These are phyloP conservation scores for Micromesistius poutassou DNA, from an alignment of 2,797 vertebrate genomes.

Conservation along the genomic window DNA sequence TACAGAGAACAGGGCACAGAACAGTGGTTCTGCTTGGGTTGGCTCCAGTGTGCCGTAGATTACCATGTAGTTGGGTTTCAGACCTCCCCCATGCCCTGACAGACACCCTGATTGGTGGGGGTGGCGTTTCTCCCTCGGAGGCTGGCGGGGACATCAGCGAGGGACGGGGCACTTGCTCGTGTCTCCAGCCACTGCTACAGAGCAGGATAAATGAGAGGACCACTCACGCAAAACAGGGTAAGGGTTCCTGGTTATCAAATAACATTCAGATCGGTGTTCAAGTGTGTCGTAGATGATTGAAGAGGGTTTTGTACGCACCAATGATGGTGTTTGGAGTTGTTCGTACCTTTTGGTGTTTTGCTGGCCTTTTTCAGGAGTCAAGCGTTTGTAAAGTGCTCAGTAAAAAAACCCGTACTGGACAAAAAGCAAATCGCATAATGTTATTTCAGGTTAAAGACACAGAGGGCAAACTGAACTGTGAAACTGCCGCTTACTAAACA, in stretches of 20 bases:
- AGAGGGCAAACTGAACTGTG: neutral
- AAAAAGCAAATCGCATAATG: neutral
- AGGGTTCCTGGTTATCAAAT: constrained; percentile 36
- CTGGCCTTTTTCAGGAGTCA: neutral
- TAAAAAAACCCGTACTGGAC: neutral
- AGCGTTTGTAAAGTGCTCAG: neutral
- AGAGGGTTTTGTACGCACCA: neutral
- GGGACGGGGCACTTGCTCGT: constrained; percentile 49
- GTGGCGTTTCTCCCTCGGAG: constrained; percentile 44
- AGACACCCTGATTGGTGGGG: constrained; percentile 58
- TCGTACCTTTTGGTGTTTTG: neutral
- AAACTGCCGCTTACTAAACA: constrained; percentile 1
- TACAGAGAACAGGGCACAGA: constrained; percentile 70
- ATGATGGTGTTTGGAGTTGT: neutral
- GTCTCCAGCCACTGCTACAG: constrained; percentile 45
- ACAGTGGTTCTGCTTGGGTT: constrained; percentile 66
- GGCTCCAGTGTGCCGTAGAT: constrained; percentile 51
- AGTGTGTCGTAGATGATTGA: neutral
- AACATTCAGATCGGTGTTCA: neutral
- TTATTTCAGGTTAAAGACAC: neutral
- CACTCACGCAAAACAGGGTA: constrained; percentile 60
- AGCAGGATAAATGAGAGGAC: constrained; percentile 61
- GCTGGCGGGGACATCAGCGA: constrained; percentile 61
- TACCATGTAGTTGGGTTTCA: constrained; percentile 65
- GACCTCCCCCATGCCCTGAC: constrained; percentile 55